Conservation (phyloP, 1,140 invertebrate genomes). For the Penaeus chinensis region DNA sequence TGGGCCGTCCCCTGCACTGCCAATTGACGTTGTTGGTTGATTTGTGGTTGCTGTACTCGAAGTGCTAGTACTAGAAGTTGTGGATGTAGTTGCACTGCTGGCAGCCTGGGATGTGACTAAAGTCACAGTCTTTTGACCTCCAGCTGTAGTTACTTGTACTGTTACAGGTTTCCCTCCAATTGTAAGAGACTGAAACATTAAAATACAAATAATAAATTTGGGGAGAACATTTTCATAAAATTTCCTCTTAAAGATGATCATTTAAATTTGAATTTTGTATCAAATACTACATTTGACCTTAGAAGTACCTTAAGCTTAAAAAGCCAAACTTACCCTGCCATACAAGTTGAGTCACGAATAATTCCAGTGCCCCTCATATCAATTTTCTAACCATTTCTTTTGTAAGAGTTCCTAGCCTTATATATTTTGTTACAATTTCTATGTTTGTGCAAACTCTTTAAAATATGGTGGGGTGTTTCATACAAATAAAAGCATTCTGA, state of each 20-base stretch:
- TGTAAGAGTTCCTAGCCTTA: too few species aligned
- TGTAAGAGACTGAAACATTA: constrained; percentile 71
- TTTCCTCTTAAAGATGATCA: too few species aligned
- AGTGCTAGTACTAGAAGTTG: constrained; percentile 35
- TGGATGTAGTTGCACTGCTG: constrained; percentile 40
- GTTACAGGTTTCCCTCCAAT: constrained; percentile 80
- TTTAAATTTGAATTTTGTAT: too few species aligned
- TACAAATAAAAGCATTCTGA: constrained; percentile 63
- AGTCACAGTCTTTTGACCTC: constrained; percentile 72
- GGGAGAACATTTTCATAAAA: background rate
- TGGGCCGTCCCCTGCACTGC: constrained; percentile 73
- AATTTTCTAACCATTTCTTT: too few species aligned
- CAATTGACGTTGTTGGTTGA: constrained; percentile 67
- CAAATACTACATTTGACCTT: too few species aligned
- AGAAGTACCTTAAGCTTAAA: too few species aligned
- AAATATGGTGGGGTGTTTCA: too few species aligned
- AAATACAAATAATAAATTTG: background rate
- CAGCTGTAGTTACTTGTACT: constrained; percentile 73
- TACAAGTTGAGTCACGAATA: too few species aligned
- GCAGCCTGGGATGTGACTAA: constrained; percentile 65
- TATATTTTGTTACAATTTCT: too few species aligned
- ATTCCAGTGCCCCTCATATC: too few species aligned
- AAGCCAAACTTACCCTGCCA: too few species aligned
- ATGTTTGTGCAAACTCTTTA: too few species aligned
- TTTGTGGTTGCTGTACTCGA: constrained; percentile 44